phyloP scores from a whole-genome alignment of 92 coral and sea anemone genomes.

The Phenganax subtilis region DNA sequence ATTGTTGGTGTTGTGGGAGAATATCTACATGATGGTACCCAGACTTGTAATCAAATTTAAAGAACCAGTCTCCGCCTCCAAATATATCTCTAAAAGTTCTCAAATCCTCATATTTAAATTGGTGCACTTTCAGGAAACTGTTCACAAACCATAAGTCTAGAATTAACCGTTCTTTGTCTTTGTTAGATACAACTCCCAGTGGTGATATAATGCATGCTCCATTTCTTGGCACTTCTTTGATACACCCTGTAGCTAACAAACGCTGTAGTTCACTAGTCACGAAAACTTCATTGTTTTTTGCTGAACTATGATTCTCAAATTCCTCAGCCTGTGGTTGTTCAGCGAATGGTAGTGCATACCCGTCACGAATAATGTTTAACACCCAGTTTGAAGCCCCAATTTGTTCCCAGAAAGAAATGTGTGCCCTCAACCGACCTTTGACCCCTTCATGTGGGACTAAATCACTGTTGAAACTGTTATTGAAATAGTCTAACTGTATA shows the following conservation, averaged over 20 bases:
- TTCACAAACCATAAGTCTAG: neutral
- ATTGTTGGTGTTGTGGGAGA: neutral
- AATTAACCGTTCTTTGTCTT: neutral
- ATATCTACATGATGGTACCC: conserved; percentile 40
- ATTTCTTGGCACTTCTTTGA: neutral
- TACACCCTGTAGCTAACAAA: neutral
- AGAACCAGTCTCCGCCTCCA: conserved; percentile 17
- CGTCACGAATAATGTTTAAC: neutral
- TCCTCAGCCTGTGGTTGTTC: neutral
- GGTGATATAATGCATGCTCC: neutral
- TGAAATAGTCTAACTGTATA: neutral
- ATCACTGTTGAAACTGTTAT: neutral
- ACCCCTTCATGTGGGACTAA: neutral
- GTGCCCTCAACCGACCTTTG: neutral
- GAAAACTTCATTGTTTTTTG: neutral
- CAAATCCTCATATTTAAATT: conserved; percentile 12
- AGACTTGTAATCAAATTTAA: neutral
- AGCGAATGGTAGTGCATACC: neutral
- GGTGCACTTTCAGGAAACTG: neutral
- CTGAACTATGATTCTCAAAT: neutral
- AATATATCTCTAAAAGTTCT: neutral
- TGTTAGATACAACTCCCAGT: conserved; percentile 2
- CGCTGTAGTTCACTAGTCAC: neutral
- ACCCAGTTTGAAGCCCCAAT: conserved; percentile 22
- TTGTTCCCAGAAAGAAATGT: conserved; percentile 15